These are phyloP conservation scores for Petrocephalus microphthalmus DNA, from an alignment of 2,113 vertebrate genomes.

Conservation along the genomic window DNA sequence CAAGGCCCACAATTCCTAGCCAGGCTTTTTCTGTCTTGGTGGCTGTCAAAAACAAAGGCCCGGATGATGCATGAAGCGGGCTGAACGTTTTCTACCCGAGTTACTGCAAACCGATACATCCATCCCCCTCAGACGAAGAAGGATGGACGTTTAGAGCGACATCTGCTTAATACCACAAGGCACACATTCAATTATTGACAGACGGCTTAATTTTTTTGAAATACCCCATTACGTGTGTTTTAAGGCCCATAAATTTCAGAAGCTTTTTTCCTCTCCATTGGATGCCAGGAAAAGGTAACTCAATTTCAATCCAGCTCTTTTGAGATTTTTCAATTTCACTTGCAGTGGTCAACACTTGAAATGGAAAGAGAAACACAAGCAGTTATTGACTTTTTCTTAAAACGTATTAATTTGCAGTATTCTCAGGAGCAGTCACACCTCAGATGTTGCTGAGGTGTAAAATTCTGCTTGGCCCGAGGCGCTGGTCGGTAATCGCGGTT, in stretches of 20 bases:
- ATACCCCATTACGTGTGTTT: not conserved
- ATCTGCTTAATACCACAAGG: not conserved
- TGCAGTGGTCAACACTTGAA: not conserved
- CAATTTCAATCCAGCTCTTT: slow-evolving; percentile 21
- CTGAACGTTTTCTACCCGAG: not conserved
- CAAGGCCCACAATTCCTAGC: not conserved
- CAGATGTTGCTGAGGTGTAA: not conserved
- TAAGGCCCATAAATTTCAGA: not conserved
- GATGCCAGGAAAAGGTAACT: not conserved
- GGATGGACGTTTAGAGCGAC: not conserved
- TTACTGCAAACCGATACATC: not conserved
- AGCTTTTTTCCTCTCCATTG: not conserved
- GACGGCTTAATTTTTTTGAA: not conserved
- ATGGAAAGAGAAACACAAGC: not conserved
- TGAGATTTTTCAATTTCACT: slow-evolving; percentile 10
- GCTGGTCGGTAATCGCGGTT: not conserved
- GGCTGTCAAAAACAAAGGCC: not conserved
- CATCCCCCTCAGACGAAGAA: not conserved
- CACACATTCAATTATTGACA: not conserved
- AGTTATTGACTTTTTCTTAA: not conserved
- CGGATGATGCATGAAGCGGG: not conserved
- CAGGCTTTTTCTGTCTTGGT: not conserved
- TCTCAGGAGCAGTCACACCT: not conserved
- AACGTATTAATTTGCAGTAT: not conserved
- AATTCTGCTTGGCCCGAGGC: not conserved